phyloP scores from a whole-genome alignment of 2,113 vertebrate species.

The Cariama cristata region DNA sequence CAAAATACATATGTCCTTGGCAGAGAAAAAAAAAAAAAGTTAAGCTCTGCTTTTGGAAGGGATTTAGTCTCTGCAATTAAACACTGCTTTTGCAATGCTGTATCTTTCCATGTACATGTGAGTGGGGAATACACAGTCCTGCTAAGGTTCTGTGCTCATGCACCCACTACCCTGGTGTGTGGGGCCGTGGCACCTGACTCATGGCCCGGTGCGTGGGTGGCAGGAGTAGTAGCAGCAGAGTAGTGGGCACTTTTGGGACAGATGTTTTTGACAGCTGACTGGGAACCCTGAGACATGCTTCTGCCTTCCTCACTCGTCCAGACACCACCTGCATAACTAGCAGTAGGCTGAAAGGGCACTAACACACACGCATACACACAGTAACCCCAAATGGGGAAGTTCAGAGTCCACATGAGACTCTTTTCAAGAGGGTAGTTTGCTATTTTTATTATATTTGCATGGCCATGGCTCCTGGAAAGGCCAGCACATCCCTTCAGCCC shows the following conservation, averaged over 20 bases:
- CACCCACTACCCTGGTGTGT: not conserved
- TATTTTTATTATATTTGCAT: not conserved
- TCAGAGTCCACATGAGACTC: no score
- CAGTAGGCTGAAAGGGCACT: not conserved
- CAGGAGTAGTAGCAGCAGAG: not conserved
- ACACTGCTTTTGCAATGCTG: conserved; percentile 25
- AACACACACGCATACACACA: no score
- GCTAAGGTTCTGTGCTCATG: not conserved
- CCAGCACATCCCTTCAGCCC: not conserved
- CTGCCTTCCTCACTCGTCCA: not conserved
- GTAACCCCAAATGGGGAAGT: not conserved
- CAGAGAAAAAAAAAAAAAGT: not conserved
- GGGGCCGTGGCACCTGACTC: accelerated
- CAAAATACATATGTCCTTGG: conserved; percentile 70
- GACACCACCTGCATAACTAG: not conserved
- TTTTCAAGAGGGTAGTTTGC: not conserved
- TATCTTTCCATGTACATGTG: not conserved
- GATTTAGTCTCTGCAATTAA: conserved; percentile 63
- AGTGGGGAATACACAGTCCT: not conserved
- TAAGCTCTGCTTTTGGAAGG: conserved; percentile 50
- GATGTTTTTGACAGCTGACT: not conserved
- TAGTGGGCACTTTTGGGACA: not conserved
- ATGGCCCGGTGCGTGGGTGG: accelerated
- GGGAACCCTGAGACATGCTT: not conserved
- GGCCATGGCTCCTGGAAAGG: not conserved